These are phyloP conservation scores for Drosophila punjabiensis DNA, from an alignment of 1,140 invertebrate genomes.

Conservation along the genomic window DNA sequence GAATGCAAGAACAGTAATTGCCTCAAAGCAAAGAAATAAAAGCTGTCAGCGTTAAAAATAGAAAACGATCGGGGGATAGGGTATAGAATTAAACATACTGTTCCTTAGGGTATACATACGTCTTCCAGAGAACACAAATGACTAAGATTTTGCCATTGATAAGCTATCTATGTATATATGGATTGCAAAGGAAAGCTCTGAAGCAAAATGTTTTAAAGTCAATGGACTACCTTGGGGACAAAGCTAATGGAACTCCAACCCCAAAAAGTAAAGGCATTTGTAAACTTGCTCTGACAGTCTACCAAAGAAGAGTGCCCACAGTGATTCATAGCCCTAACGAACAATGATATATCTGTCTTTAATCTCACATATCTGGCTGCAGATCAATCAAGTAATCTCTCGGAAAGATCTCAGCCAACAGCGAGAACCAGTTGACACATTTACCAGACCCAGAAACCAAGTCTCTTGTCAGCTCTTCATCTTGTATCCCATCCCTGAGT, in stretches of 20 bases:
- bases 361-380: slow-evolving; percentile 25
- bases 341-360: slow-evolving; percentile 14
- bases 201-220: not conserved
- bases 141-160: slow-evolving; percentile 23
- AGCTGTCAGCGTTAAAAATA: slow-evolving; percentile 25
- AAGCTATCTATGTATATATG: slow-evolving; percentile 12
- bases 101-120: slow-evolving; percentile 2
- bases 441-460: slow-evolving; percentile 30
- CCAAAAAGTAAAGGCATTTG: slow-evolving; percentile 3
- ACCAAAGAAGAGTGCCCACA: not conserved
- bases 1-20: slow-evolving; percentile 34
- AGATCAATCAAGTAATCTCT: slow-evolving; percentile 47
- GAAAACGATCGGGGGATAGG: slow-evolving; percentile 15
- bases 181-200: not conserved
- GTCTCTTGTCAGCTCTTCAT: slow-evolving; percentile 23
- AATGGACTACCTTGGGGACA: not conserved
- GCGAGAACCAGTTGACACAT: slow-evolving; percentile 46
- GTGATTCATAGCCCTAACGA: slow-evolving; percentile 19
- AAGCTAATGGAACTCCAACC: not conserved
- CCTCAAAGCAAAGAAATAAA: slow-evolving; percentile 12
- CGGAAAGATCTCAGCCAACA: slow-evolving; percentile 19
- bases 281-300: not conserved
- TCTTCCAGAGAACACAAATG: slow-evolving; percentile 17
- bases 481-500: slow-evolving; percentile 4
- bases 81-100: slow-evolving; percentile 17